Conservation (phyloP, 2,888 invertebrate species). For the Sturmia bella region DNA sequence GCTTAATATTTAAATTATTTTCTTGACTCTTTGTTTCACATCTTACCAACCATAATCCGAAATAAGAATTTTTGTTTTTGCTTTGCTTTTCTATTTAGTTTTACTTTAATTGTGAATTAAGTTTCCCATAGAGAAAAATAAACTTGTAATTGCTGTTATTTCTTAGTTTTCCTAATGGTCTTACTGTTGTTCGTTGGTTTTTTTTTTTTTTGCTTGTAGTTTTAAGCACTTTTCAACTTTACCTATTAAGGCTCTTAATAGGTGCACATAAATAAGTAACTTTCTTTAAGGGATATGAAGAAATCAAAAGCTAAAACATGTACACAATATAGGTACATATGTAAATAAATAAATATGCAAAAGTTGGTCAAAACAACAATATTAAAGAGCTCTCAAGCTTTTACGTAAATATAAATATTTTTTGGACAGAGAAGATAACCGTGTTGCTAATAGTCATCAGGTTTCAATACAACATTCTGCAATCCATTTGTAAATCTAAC, state of each 20-base stretch:
- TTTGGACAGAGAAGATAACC: no score
- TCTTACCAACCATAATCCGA: not conserved
- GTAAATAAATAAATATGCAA: not conserved
- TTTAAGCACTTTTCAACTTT: conserved; percentile 69
- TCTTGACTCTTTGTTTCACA: not conserved
- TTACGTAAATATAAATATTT: no score
- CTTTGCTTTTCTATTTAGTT: conserved; percentile 42
- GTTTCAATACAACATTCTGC: no score
- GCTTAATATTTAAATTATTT: no score
- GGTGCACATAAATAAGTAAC: conserved; percentile 45
- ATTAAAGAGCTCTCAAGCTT: no score
- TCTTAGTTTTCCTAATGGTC: conserved; percentile 40
- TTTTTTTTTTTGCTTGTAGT: conserved; percentile 47
- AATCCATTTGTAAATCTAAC: no score
- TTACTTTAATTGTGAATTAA: conserved; percentile 76
- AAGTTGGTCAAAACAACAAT: conserved; percentile 51
- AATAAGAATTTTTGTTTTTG: not conserved
- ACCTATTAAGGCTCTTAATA: conserved; percentile 65
- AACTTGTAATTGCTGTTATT: conserved; percentile 66
- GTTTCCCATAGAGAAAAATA: conserved; percentile 73
- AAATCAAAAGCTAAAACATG: conserved; percentile 29
- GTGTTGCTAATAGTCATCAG: no score
- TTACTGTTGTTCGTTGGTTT: conserved; percentile 26
- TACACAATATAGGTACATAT: no score
- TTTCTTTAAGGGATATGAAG: not conserved